These are phyloP conservation scores for Luscinia luscinia DNA, from an alignment of 2,797 vertebrate species.

Conservation along the genomic window DNA sequence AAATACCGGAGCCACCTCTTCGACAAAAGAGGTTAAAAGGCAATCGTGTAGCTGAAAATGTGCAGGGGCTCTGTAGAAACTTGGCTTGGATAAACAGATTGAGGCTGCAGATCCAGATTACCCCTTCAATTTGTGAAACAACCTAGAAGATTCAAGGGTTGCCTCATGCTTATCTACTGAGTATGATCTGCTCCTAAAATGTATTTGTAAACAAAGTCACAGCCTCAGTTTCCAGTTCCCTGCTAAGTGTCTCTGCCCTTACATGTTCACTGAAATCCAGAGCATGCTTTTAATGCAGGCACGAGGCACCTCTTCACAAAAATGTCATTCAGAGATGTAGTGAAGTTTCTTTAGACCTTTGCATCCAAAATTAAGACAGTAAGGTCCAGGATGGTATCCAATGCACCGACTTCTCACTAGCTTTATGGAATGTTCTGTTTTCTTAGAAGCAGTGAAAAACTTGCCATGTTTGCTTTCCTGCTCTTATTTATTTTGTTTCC, in stretches of 20 bases:
- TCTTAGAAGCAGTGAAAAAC: not conserved
- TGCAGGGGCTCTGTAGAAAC: not conserved
- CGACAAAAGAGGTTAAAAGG: not conserved
- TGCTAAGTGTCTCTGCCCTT: not conserved
- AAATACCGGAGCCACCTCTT: not conserved
- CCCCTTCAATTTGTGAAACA: not conserved
- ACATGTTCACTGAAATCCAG: not conserved
- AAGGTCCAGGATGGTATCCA: not conserved
- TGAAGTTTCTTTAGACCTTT: not conserved
- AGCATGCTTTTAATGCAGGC: not conserved
- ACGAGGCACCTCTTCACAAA: accelerated
- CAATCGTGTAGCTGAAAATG: not conserved
- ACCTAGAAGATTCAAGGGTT: not conserved
- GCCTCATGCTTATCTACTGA: not conserved
- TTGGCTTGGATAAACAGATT: not conserved
- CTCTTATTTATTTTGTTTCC: not conserved
- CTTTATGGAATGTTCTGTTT: not conserved
- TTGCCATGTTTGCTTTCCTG: not conserved
- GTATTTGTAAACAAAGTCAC: not conserved
- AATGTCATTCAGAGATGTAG: not conserved
- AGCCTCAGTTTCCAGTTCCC: not conserved
- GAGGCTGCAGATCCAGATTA: not conserved
- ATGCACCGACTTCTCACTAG: not conserved
- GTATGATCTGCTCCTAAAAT: not conserved
- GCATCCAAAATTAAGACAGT: not conserved